Conservation (phyloP, 2,797 vertebrate genomes). For the Enteromius unitaeniatus region DNA sequence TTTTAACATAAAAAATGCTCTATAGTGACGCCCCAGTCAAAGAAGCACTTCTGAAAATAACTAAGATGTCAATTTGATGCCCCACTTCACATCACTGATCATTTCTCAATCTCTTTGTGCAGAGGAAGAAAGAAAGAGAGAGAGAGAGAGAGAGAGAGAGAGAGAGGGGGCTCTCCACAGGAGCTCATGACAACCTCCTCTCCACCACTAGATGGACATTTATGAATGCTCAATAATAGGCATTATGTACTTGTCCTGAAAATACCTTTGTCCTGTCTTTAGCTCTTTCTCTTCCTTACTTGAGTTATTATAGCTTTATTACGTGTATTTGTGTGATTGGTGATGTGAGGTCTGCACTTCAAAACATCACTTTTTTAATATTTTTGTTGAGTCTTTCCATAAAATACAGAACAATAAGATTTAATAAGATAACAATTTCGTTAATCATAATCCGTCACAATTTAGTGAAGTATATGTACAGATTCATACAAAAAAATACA, state of each 20-base stretch:
- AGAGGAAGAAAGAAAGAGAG: background rate
- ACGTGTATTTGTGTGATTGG: background rate
- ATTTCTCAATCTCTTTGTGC: constrained; percentile 20
- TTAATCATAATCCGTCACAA: background rate
- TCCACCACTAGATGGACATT: constrained; percentile 32
- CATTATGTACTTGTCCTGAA: constrained; percentile 49
- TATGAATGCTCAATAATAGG: constrained; percentile 61
- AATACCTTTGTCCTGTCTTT: constrained; percentile 49
- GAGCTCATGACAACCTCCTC: constrained; percentile 12
- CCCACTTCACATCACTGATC: background rate
- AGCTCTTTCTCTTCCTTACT: constrained; percentile 1
- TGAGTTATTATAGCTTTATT: constrained; percentile 7
- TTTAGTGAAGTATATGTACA: background rate
- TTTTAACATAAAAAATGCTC: background rate
- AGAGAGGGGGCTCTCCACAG: background rate
- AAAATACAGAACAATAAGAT: background rate
- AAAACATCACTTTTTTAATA: background rate
- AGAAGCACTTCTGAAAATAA: constrained; percentile 17
- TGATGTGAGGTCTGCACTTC: background rate
- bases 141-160: background rate
- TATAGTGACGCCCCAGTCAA: constrained; percentile 6
- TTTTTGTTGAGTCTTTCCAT: background rate
- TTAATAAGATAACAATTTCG: background rate
- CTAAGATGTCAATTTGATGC: constrained; percentile 19
- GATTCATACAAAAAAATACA: background rate